Conservation (phyloP, 2,888 invertebrate genomes). For the Stenurella melanura region DNA sequence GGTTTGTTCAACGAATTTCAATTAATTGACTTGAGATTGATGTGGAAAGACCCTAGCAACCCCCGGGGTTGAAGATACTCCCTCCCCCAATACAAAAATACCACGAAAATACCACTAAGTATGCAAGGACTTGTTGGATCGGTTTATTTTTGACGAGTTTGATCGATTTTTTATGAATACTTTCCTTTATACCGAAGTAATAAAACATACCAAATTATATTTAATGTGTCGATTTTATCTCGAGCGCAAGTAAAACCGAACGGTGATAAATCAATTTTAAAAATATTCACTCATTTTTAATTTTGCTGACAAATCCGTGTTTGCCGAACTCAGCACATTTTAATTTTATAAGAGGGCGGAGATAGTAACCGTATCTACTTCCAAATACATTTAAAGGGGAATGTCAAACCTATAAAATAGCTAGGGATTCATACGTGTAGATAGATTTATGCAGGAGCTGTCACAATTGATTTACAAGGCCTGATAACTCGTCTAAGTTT, state of each 20-base stretch:
- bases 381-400: slow-evolving; percentile 44
- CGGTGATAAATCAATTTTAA: neutral
- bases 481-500: slow-evolving; percentile 55
- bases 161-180: too few species aligned
- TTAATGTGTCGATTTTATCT: neutral
- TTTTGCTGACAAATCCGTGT: neutral
- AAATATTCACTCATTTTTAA: neutral
- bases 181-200: too few species aligned
- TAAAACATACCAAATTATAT: too few species aligned
- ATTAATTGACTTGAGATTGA: too few species aligned
- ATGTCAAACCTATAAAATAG: slow-evolving; percentile 53
- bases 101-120: too few species aligned
- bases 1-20: too few species aligned
- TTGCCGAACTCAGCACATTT: slow-evolving; percentile 32
- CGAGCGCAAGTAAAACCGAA: neutral
- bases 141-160: too few species aligned
- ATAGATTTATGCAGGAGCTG: slow-evolving; percentile 39
- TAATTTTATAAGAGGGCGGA: slow-evolving; percentile 19
- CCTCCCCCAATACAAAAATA: too few species aligned
- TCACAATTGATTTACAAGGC: slow-evolving; percentile 52
- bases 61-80: too few species aligned
- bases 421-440: slow-evolving; percentile 51
- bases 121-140: too few species aligned
- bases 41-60: too few species aligned
- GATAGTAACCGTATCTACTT: slow-evolving; percentile 21